Evolutionary conservation across 2,113 vertebrate species (phyloP), one percentile per base, ranked within the genome.

Genomic region (Crotalus tigris): DNA sequence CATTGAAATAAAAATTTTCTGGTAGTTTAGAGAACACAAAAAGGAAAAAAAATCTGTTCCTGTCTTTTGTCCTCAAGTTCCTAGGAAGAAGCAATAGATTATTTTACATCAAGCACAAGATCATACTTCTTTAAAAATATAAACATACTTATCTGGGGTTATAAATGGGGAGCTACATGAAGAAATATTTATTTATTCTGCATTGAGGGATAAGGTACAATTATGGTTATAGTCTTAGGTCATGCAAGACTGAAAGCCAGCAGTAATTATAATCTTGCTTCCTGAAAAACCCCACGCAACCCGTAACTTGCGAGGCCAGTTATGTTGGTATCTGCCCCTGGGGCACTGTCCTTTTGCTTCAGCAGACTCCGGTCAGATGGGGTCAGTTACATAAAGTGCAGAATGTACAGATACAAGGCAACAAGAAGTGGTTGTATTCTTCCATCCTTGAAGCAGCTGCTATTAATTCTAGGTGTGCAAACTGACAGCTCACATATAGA

Each of bases 161-260:
- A 9, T n/a, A 92, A 53, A 90, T 88, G 87, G 49, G 51, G 51
- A n/a, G 3, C 59, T 89, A 46, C 12, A 1, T 91, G 93, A 87
- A 95, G 94, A 93, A 93, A 94, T 6, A 0, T 85, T 96, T 96
- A 69, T 69, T 69, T 81, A 44, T 93, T 90, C 86, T 92, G 94
- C 93, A 94, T 87, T 90, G 95, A 95, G 93, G 95, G 51, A 54
- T 94, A 95, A 91, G 46, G 75, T 93, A 93, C 96, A 92, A 86
- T 96, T 89, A 95, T 92, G 91, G 89, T 95, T 95, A 97, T 24
- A 0, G 93, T 91, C 87, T 96, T 95, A 91, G 92, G 95, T 97
- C 15, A 0, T 55, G 8, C 54, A 90, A 95, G 96, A 93, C 96
- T 96, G 92, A 59, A 55, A 93, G 93, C 57, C 13, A 61, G 15